A percentile compares a stretch with the other conserved stretches of the same genome.
Conservation (phyloP, 2,113 vertebrate genomes). For the Propithecus coquereli region DNA sequence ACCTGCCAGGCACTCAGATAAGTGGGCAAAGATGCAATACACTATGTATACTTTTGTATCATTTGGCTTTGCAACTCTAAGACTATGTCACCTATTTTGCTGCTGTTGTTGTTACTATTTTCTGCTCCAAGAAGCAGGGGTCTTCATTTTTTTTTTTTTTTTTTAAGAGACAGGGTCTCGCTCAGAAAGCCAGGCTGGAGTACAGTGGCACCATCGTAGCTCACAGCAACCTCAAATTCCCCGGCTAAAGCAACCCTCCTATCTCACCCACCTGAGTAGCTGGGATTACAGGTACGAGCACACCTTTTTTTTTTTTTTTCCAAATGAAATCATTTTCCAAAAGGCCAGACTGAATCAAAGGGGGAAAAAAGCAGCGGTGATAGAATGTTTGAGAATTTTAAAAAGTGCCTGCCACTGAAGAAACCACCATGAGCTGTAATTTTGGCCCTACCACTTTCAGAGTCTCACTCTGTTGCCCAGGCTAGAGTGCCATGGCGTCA, state of each 20-base stretch:
- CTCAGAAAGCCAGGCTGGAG: background rate
- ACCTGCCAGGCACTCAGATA: background rate
- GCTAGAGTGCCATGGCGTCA: too few species aligned
- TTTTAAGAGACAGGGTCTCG: background rate
- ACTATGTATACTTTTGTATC: background rate
- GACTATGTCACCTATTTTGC: background rate
- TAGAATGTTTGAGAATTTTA: background rate
- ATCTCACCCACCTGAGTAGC: background rate
- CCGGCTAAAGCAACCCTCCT: background rate
- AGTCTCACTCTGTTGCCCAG: too few species aligned
- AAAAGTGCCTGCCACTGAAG: background rate
- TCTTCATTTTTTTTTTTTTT: too few species aligned
- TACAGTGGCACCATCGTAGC: background rate
- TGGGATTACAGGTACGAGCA: background rate
- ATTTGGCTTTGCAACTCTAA: background rate
- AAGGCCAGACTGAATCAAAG: background rate
- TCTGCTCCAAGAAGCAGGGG: too few species aligned
- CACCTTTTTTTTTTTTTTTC: background rate
- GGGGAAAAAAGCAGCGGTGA: background rate
- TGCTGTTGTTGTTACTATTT: too few species aligned
- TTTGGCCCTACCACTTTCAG: background rate
- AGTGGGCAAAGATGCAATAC: background rate
- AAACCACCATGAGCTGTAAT: background rate
- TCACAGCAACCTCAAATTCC: background rate
- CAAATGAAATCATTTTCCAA: background rate